These are phyloP conservation scores for Xiphydria camelus DNA, from an alignment of 2,888 invertebrate species.

Conservation along the genomic window DNA sequence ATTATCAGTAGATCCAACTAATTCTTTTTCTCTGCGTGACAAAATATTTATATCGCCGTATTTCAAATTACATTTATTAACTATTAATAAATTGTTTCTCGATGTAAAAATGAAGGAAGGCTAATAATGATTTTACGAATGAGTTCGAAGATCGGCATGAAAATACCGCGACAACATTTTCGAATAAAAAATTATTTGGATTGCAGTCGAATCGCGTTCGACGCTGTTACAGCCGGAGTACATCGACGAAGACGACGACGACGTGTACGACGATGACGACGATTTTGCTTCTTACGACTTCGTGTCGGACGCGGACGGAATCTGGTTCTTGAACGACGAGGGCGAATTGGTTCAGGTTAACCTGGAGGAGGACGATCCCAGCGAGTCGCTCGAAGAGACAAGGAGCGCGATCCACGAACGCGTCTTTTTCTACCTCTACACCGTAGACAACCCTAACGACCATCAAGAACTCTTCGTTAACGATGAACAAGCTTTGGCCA, in stretches of 20 bases:
- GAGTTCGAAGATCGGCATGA: too few relatives aligned
- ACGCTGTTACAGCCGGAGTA: slow-evolving; percentile 1
- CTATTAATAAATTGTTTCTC: too few relatives aligned
- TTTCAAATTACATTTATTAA: too few relatives aligned
- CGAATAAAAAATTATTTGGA: too few relatives aligned
- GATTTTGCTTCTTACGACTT: slow-evolving; percentile 7
- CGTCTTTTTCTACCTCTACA: slow-evolving; percentile 38
- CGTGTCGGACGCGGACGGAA: slow-evolving; percentile 9
- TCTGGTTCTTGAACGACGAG: slow-evolving; percentile 27
- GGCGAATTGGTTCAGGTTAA: slow-evolving; percentile 22
- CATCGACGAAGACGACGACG: slow-evolving; percentile 8
- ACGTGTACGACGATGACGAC: neutral
- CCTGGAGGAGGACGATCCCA: slow-evolving; percentile 2
- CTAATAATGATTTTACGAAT: too few relatives aligned
- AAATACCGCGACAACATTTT: too few relatives aligned
- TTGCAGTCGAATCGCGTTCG: too few relatives aligned
- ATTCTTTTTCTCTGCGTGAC: too few relatives aligned
- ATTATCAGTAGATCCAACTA: too few relatives aligned
- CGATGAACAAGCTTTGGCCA: slow-evolving; percentile 24
- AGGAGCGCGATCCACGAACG: slow-evolving; percentile 8
- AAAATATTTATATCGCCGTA: too few relatives aligned
- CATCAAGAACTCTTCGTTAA: slow-evolving; percentile 24
- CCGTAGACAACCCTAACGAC: slow-evolving; percentile 18
- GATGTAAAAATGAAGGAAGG: too few relatives aligned
- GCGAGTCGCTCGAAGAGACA: slow-evolving; percentile 10